Base-by-base conservation (phyloP, 1,140 invertebrate species). In the Drosophila simulans region DNA sequence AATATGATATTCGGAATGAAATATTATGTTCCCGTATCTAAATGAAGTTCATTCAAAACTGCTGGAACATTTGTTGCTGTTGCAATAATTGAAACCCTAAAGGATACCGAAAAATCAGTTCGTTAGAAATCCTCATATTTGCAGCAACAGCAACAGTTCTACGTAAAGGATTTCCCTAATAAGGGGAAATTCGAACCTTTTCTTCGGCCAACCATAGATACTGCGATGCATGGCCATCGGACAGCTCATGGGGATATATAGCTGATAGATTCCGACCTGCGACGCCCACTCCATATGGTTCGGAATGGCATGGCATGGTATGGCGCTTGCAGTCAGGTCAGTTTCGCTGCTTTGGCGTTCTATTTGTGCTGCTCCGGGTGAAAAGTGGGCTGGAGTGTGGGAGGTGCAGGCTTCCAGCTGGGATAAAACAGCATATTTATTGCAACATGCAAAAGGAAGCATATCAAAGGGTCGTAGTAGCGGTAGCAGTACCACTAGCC, bases 361-460 rank as follows among this genome's bases (percentile, higher is more conserved):
- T 52, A 51, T 66, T 64, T 46, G 62, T 70, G 63, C 57, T 37
- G 60, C 59, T 65, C 20, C 31, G 58, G 34, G 22, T 45, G 17
- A 3, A 56, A n/a, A 20, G 58, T 31, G 13, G 52, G 25, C 11
- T 0, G 7, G 15, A 25, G 25, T 25, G 35, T 15, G 12, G 13
- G 51, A 11, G 17, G 35, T 25, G 42, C 35, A 25, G 68, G 68
- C 22, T 56, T 53, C 60, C 54, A 66, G 63, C 51, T 76, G 64
- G 84, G 71, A 89, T 88, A 89, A 88, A 88, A 78, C 73, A 89
- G 84, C 85, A 89, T 89, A 89, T 89, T 89, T 89, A 89, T 89
- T 89, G 84, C 80, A 84, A 77, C 80, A 89, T 89, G 84, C 84
- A 89, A 89, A 71, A 80, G 76, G 73, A 78, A 84, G 72, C 84